These are phyloP conservation scores for Petrocephalus schoutedeni DNA, from an alignment of 2,797 vertebrate species.

Conservation along the genomic window DNA sequence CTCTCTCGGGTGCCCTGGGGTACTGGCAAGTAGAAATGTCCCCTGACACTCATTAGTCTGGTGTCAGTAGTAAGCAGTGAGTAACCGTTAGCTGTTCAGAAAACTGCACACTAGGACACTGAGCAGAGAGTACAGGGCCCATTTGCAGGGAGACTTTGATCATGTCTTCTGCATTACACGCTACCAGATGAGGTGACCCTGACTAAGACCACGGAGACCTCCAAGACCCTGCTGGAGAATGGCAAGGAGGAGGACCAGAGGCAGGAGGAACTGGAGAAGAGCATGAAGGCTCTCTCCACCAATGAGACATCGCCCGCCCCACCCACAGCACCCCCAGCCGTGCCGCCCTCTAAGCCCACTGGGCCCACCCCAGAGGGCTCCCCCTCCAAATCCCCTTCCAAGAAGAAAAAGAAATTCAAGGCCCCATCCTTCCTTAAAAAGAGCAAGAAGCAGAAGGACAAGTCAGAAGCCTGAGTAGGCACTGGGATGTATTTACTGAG, in stretches of 20 bases:
- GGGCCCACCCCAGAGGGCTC: conserved; percentile 79
- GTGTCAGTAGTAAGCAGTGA: conserved; percentile 84
- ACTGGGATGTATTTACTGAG: neutral
- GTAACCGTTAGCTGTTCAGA: conserved; percentile 41
- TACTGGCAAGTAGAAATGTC: conserved; percentile 73
- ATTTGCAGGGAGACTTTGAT: neutral
- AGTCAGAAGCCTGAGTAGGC: conserved; percentile 71
- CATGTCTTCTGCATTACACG: neutral
- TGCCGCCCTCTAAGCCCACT: conserved; percentile 52
- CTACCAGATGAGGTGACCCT: conserved; percentile 47
- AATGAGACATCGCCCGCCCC: conserved; percentile 55
- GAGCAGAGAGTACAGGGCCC: conserved; percentile 33
- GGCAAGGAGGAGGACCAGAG: conserved; percentile 77
- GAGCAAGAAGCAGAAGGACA: conserved; percentile 95
- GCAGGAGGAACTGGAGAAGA: conserved; percentile 79
- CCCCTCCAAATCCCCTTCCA: conserved; percentile 90
- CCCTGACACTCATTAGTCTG: conserved; percentile 75
- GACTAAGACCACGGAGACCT: conserved; percentile 34
- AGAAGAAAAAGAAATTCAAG: conserved; percentile 99
- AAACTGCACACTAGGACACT: conserved; percentile 48
- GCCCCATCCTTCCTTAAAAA: conserved; percentile 90
- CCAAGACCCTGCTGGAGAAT: conserved; percentile 59
- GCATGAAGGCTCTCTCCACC: conserved; percentile 71
- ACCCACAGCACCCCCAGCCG: conserved; percentile 44
- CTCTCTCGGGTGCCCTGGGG: conserved; percentile 53